A percentile compares a stretch with the other conserved stretches of the same genome.
phyloP scores from a whole-genome alignment of 2,113 vertebrate species.

The Siniperca chuatsi region DNA sequence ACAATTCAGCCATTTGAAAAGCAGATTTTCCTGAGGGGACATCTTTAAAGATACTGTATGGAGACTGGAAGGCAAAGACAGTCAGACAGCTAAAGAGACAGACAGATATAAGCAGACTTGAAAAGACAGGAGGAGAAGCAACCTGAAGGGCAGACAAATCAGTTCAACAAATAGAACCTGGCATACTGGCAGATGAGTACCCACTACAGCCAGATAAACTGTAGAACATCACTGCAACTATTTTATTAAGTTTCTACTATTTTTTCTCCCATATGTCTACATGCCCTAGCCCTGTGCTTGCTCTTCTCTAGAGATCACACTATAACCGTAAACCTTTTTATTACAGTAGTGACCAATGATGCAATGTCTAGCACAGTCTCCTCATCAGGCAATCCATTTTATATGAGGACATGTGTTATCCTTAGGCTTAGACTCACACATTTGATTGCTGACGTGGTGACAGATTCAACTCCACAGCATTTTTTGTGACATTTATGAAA shows the following conservation, averaged over 20 bases:
- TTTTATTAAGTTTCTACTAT: neutral
- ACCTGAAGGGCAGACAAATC: neutral
- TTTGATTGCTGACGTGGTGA: neutral
- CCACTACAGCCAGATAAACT: neutral
- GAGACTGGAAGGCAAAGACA: neutral
- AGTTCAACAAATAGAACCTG: neutral
- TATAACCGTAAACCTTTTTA: constrained; percentile 11
- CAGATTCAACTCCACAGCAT: neutral
- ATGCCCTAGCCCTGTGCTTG: neutral
- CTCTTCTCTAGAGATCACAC: constrained; percentile 1
- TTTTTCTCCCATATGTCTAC: neutral
- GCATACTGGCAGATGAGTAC: neutral
- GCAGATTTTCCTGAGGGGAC: neutral
- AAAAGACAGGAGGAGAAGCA: neutral
- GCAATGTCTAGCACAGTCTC: neutral
- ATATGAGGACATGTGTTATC: constrained; percentile 12
- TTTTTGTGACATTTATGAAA: constrained; percentile 1
- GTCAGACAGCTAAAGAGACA: neutral
- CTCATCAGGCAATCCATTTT: constrained; percentile 29
- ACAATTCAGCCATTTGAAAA: neutral
- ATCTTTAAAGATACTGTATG: neutral
- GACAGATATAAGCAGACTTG: neutral
- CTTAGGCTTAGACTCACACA: neutral
- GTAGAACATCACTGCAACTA: neutral
- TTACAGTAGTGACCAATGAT: constrained; percentile 11